phyloP scores from a whole-genome alignment of 2,797 vertebrate species.

The Enteromius unitaeniatus region DNA sequence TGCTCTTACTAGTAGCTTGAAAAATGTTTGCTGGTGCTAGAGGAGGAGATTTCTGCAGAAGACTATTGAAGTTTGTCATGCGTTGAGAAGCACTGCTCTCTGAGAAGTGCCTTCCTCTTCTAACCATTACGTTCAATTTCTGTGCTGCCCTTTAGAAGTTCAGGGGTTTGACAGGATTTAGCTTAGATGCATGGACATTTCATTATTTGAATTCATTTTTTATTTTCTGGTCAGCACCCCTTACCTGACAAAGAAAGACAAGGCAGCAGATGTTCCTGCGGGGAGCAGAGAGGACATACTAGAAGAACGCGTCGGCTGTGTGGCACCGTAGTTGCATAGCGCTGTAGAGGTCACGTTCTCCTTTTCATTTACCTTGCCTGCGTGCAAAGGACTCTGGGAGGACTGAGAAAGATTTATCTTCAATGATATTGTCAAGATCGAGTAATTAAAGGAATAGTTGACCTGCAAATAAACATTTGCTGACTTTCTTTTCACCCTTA shows the following conservation, averaged over 20 bases:
- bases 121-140: conserved; percentile 92
- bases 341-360: conserved; percentile 38
- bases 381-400: conserved; percentile 28
- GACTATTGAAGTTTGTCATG: conserved; percentile 90
- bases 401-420: conserved; percentile 21
- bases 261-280: conserved; percentile 76
- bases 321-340: conserved; percentile 67
- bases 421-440: background rate
- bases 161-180: conserved; percentile 22
- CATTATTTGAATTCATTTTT: background rate
- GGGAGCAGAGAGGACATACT: conserved; percentile 73
- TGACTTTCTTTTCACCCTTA: background rate
- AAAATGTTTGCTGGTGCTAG: conserved; percentile 89
- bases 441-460: background rate
- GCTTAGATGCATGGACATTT: background rate
- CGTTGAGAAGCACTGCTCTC: conserved; percentile 82
- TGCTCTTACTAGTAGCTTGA: conserved; percentile 89
- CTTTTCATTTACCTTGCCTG: conserved; percentile 43
- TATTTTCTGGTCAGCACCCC: background rate
- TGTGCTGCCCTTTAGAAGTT: conserved; percentile 88
- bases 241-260: conserved; percentile 80
- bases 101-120: conserved; percentile 88
- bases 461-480: background rate
- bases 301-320: conserved; percentile 74
- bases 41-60: conserved; percentile 89